Percentiles rank a stretch among this genome's conserved stretches.
phyloP scores from a whole-genome alignment of 2,888 invertebrate species.

The Tetrapedia diversipes region DNA sequence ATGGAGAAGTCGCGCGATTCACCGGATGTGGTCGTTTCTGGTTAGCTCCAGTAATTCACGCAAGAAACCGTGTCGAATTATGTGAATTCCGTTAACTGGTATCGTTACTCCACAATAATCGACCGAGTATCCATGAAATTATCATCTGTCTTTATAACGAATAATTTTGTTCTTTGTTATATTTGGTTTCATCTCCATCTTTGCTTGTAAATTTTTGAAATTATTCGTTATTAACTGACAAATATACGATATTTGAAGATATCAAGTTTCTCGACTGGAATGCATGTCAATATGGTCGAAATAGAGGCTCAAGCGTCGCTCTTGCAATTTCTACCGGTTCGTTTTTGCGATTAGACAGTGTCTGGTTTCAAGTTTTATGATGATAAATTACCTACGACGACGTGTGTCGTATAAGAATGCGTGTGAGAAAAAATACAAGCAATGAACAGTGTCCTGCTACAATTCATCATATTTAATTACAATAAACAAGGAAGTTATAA shows the following conservation, averaged over 20 bases:
- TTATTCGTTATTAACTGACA: not conserved
- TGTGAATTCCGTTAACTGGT: constrained; percentile 46
- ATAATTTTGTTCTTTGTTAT: not conserved
- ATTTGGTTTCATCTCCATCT: no score
- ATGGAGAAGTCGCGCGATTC: constrained; percentile 23
- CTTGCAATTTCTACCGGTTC: constrained; percentile 16
- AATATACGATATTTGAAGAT: no score
- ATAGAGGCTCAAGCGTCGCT: constrained; percentile 27
- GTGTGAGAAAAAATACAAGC: not conserved
- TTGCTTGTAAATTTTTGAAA: not conserved
- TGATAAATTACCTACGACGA: constrained; percentile 32
- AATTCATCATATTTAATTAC: not conserved
- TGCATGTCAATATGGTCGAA: constrained; percentile 3
- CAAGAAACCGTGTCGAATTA: constrained; percentile 61
- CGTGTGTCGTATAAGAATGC: not conserved
- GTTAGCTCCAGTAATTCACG: constrained; percentile 53
- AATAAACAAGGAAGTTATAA: not conserved
- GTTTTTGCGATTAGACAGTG: constrained; percentile 18
- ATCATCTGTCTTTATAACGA: not conserved
- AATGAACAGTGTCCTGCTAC: not conserved
- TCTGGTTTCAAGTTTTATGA: constrained; percentile 22
- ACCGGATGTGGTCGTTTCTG: constrained; percentile 64
- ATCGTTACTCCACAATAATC: constrained; percentile 27
- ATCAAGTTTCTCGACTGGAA: not conserved
- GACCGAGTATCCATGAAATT: not conserved